Evolutionary conservation across 1,140 invertebrate species (phyloP), one percentile per base, ranked within the genome.

Genomic region (Plutomurus gul): DNA sequence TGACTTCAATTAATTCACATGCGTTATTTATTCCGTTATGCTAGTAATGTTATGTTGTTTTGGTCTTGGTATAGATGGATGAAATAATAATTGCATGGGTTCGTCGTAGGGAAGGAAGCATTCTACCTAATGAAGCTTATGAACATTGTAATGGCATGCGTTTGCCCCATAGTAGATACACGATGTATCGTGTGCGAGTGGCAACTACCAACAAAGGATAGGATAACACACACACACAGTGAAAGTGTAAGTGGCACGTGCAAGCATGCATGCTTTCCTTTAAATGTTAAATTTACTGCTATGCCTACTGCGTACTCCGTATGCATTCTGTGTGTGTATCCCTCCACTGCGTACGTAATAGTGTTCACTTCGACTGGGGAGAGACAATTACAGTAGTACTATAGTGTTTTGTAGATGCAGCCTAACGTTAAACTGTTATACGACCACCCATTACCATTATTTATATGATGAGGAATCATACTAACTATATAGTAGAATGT

Each of bases 1-100:
- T 27, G 56, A 65, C 56, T 65, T 65, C 56, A 65, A 65, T 65
- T 65, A 65, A 65, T 65, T 65, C 56, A 65, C 56, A 65, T 65
- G 56, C 56, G 56, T 65, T 65, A 65, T 65, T 65, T 65, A 65
- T 65, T 27, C 49, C 56, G 27, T 65, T 65, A 65, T 65, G 56
- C 27, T 30, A 25, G 0, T 7, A n/a, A n/a, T n/a, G n/a, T 4
- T 25, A 33, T 65, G 18, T 49, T 49, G n/a, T 49, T 7, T 33
- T 65, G 13, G 6, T 39, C 37, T 39, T 39, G 13, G 27, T 33
- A 4, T 13, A 22, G 27, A 60, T 30, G 13, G 56, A 13, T 27
- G 10, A n/a, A n/a, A n/a, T n/a, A n/a, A n/a, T n/a, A n/a, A n/a
- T n/a, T n/a, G n/a, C n/a, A n/a, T n/a, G n/a, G n/a, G n/a, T n/a